Conservation (phyloP, 2,888 invertebrate species). For the Drosophila pseudotalamancana region DNA sequence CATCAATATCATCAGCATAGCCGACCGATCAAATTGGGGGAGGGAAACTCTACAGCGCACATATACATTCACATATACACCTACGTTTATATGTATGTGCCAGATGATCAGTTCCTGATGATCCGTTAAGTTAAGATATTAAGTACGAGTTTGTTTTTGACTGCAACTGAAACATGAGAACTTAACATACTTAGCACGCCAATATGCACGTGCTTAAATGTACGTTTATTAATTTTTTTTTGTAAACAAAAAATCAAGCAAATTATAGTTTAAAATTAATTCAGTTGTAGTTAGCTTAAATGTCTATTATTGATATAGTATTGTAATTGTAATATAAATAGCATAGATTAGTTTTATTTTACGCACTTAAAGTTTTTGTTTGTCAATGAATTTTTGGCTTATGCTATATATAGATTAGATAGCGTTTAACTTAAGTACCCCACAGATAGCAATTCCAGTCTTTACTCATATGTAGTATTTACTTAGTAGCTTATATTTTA, state of each 20-base stretch:
- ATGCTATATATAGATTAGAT: no score
- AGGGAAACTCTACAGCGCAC: not conserved
- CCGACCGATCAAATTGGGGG: not conserved
- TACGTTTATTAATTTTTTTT: conserved; percentile 2
- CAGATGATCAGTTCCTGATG: conserved; percentile 53
- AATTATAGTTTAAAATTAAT: conserved; percentile 7
- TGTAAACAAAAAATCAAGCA: not conserved
- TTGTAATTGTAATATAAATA: no score
- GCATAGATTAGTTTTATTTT: no score
- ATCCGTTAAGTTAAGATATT: conserved; percentile 45
- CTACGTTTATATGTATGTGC: not conserved
- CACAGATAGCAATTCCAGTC: no score
- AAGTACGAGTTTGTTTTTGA: conserved; percentile 15
- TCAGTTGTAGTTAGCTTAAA: not conserved
- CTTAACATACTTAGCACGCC: not conserved
- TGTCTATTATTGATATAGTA: not conserved
- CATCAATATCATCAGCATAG: conserved; percentile 35
- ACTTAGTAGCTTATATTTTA: no score
- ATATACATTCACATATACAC: not conserved
- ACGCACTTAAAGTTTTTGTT: no score
- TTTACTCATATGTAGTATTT: no score
- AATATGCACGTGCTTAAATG: conserved; percentile 1
- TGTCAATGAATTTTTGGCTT: no score
- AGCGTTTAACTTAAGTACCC: no score
- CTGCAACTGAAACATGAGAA: conserved; percentile 34